These are phyloP conservation scores for Epinephelus lanceolatus DNA, from an alignment of 2,113 vertebrate genomes.

Conservation along the genomic window DNA sequence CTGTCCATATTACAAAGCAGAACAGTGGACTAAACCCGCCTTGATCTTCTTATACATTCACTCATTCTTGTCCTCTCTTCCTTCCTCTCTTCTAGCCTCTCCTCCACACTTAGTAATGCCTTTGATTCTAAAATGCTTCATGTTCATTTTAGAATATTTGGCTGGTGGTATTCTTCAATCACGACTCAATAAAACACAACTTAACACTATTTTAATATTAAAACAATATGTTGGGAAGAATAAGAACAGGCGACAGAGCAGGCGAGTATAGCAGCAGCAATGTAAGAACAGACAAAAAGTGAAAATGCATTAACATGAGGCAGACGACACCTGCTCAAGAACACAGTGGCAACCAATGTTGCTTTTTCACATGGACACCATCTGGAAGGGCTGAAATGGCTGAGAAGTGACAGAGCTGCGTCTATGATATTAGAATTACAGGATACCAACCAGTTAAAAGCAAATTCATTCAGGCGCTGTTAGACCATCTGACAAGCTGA, in stretches of 20 bases:
- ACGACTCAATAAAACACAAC: neutral
- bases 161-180: neutral
- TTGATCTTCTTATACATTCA: constrained; percentile 76
- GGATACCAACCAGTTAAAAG: neutral
- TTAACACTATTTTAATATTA: neutral
- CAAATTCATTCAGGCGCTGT: constrained; percentile 2
- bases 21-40: constrained; percentile 71
- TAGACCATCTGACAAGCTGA: constrained; percentile 14
- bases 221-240: neutral
- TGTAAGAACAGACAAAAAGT: constrained; percentile 36
- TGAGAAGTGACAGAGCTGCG: constrained; percentile 47
- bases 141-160: neutral
- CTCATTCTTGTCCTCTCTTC: neutral
- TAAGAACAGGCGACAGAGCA: neutral
- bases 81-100: neutral
- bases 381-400: constrained; percentile 57
- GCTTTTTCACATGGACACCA: constrained; percentile 57
- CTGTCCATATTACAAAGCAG: constrained; percentile 80
- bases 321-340: constrained; percentile 60
- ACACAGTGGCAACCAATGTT: constrained; percentile 52
- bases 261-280: neutral
- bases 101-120: neutral
- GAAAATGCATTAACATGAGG: constrained; percentile 55
- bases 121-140: neutral
- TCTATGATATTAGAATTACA: constrained; percentile 32